Percentiles rank a stretch among this genome's conserved stretches.
Conservation (phyloP, 2,797 vertebrate species). For the Brachymystax lenok region DNA sequence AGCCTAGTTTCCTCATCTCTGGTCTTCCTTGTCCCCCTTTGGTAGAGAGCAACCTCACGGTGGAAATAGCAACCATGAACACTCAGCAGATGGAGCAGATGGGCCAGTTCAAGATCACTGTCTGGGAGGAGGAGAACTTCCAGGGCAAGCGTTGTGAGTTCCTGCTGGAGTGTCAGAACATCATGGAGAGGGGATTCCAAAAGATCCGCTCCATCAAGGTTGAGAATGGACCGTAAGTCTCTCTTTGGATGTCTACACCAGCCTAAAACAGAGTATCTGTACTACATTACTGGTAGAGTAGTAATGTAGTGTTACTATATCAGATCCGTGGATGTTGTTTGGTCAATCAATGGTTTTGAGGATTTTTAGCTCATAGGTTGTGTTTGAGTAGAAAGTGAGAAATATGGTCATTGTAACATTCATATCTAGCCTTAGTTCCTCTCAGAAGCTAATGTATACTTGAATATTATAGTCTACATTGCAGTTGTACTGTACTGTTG, state of each 20-base stretch:
- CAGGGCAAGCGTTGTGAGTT: slow-evolving; percentile 94
- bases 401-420: neutral
- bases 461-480: neutral
- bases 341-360: neutral
- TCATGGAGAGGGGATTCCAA: slow-evolving; percentile 91
- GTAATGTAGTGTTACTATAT: neutral
- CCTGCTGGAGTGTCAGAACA: slow-evolving; percentile 91
- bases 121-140: slow-evolving; percentile 96
- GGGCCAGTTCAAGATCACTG: slow-evolving; percentile 89
- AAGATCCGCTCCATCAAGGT: slow-evolving; percentile 97
- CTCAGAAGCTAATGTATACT: neutral
- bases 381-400: neutral
- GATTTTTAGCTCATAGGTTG: neutral
- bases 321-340: neutral
- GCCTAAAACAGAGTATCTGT: neutral
- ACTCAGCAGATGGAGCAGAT: slow-evolving; percentile 90
- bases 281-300: neutral
- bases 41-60: slow-evolving; percentile 55
- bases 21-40: slow-evolving; percentile 9
- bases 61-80: slow-evolving; percentile 81
- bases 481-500: neutral
- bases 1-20: neutral
- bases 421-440: neutral
- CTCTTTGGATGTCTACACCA: neutral
- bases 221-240: slow-evolving; percentile 93